Evolutionary conservation across 2,888 invertebrate species (phyloP).

Genomic region (Hylaea fasciaria): DNA sequence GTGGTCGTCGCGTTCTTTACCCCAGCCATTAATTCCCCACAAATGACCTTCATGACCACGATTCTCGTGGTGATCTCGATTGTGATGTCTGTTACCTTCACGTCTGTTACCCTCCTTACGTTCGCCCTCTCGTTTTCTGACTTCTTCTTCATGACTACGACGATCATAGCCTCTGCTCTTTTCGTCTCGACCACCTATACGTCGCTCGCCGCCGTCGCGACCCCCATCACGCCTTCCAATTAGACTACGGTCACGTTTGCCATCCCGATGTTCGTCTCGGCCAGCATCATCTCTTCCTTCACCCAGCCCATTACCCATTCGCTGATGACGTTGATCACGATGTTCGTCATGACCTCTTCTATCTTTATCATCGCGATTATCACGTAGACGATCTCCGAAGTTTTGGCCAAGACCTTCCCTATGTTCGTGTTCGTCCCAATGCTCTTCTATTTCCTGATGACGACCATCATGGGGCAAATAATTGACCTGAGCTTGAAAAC

Average conservation of each 20-base stretch:
- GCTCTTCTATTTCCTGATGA: slow-evolving; percentile 12
- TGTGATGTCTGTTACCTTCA: background rate
- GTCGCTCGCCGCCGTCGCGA: too few relatives aligned
- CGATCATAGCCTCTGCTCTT: background rate
- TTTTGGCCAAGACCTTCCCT: slow-evolving; percentile 16
- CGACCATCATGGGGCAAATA: slow-evolving; percentile 14
- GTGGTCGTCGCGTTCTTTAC: background rate
- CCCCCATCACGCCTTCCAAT: background rate
- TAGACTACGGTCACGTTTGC: background rate
- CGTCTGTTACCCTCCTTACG: background rate
- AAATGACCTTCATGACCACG: background rate
- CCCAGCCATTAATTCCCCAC: slow-evolving; percentile 1
- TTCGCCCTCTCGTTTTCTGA: background rate
- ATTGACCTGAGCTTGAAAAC: slow-evolving; percentile 28
- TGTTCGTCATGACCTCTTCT: slow-evolving; percentile 5
- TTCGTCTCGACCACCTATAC: background rate
- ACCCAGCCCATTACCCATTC: background rate
- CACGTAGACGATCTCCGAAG: background rate
- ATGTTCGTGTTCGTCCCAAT: background rate
- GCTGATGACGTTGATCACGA: slow-evolving; percentile 3
- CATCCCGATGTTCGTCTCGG: background rate
- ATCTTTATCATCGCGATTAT: background rate
- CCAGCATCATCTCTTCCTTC: background rate
- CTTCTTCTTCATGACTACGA: background rate
- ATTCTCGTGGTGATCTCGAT: background rate